A percentile compares a stretch with the other conserved stretches of the same genome.
Evolutionary conservation across 2,797 vertebrate species (phyloP).

Genomic region (Ataeniobius toweri): DNA sequence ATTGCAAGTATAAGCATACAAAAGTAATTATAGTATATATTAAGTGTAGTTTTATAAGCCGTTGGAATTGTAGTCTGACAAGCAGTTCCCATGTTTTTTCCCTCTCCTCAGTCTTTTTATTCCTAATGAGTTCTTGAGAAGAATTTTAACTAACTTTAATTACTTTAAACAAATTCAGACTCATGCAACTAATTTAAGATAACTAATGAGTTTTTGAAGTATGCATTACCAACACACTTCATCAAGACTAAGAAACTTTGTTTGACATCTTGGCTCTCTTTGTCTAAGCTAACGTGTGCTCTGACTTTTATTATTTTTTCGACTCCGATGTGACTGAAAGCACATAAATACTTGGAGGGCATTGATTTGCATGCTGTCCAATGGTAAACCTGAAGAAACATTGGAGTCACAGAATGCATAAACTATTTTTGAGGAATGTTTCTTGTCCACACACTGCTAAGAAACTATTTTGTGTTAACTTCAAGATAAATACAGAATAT

Average conservation of each 20-base stretch:
- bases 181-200: constrained; percentile 59
- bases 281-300: constrained; percentile 24
- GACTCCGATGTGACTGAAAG: constrained; percentile 17
- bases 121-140: constrained; percentile 44
- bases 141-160: constrained; percentile 72
- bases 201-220: constrained; percentile 70
- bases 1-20: neutral
- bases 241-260: constrained; percentile 56
- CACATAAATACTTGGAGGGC: constrained; percentile 5
- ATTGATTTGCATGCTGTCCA: constrained; percentile 15
- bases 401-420: neutral
- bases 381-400: neutral
- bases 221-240: constrained; percentile 62
- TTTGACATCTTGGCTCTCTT: constrained; percentile 43
- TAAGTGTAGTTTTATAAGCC: neutral
- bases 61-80: neutral
- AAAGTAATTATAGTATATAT: neutral
- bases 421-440: neutral
- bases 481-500: neutral
- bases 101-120: constrained; percentile 5
- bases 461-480: neutral
- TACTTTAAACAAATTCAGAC: constrained; percentile 70
- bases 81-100: constrained; percentile 3
- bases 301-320: constrained; percentile 33
- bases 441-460: neutral